Percentiles rank a stretch among this genome's conserved stretches.
Conservation (phyloP, 2,888 invertebrate species). For the Calliphora vomitoria region DNA sequence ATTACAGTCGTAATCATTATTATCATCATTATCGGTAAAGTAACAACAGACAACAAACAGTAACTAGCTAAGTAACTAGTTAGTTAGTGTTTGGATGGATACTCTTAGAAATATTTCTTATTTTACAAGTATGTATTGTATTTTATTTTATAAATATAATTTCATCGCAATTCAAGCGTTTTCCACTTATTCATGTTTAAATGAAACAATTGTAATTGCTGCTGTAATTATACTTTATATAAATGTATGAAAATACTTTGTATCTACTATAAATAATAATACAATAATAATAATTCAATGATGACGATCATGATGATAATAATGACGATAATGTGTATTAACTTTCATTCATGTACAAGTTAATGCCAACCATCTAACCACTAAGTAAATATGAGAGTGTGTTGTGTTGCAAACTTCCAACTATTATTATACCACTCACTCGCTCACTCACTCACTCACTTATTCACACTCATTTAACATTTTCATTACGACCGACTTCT, state of each 20-base stretch:
- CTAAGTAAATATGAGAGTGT: neutral
- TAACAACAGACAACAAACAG: conserved; percentile 25
- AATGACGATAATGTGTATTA: conserved; percentile 75
- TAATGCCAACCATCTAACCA: conserved; percentile 16
- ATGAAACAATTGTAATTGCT: conserved; percentile 67
- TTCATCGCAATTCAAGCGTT: conserved; percentile 38
- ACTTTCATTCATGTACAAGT: conserved; percentile 55
- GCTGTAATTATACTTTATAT: conserved; percentile 58
- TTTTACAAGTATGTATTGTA: neutral
- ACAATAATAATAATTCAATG: conserved; percentile 34
- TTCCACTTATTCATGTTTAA: conserved; percentile 37
- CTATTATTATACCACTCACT: neutral
- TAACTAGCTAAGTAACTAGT: conserved; percentile 13
- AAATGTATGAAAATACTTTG: conserved; percentile 18
- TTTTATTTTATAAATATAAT: conserved; percentile 9
- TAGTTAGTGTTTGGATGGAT: conserved; percentile 35
- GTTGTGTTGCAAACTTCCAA: neutral
- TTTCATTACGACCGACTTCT: neutral
- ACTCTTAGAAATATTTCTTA: conserved; percentile 40
- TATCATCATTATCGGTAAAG: conserved; percentile 30
- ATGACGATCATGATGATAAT: conserved; percentile 26
- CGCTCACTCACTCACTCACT: too few species aligned
- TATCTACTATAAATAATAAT: neutral
- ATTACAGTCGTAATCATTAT: conserved; percentile 42
- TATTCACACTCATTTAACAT: neutral